These are phyloP conservation scores for Glaucomys volans DNA, from an alignment of 2,113 vertebrate genomes.

Conservation along the genomic window DNA sequence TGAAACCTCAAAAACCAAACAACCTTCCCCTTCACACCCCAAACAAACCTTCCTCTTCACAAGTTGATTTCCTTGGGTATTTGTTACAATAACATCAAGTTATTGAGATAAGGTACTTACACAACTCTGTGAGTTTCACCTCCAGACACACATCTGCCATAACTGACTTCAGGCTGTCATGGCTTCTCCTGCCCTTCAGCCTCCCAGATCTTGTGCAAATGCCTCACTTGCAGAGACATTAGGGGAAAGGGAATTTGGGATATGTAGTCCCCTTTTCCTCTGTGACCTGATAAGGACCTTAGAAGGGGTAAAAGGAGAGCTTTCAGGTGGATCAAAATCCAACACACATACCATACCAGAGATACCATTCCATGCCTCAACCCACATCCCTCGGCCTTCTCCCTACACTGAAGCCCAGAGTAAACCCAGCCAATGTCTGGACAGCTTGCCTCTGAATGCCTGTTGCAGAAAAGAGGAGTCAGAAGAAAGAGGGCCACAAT, in stretches of 20 bases:
- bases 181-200: neutral
- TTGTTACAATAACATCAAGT: neutral
- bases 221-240: neutral
- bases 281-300: neutral
- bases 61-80: neutral
- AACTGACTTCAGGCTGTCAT: too few species aligned
- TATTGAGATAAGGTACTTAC: neutral
- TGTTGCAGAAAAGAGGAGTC: neutral
- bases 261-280: neutral
- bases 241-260: neutral
- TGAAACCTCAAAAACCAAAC: neutral
- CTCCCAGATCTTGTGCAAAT: neutral
- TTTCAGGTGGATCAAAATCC: neutral
- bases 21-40: too few species aligned
- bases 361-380: neutral
- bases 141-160: neutral
- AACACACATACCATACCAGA: neutral
- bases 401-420: neutral
- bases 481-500: neutral
- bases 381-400: neutral
- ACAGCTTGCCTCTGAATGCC: neutral
- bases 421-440: neutral
- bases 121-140: neutral
- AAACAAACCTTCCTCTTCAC: neutral
- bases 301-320: neutral